Conservation (phyloP, 2,113 vertebrate genomes). For the Atrichornis clamosus region DNA sequence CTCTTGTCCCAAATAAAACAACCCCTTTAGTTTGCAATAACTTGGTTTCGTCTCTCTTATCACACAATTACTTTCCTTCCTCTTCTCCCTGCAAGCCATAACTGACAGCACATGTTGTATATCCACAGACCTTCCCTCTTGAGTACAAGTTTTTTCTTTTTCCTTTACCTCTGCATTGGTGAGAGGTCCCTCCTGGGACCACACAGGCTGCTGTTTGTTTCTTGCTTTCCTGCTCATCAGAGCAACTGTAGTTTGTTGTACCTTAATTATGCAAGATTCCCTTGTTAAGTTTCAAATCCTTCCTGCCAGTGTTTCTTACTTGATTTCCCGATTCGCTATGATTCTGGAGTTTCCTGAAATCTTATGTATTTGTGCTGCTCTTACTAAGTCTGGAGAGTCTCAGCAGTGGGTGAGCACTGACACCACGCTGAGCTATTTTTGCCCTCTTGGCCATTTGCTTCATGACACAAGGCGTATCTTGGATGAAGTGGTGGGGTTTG, state of each 20-base stretch:
- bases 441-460: neutral
- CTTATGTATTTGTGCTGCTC: neutral
- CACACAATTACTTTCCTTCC: neutral
- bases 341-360: conserved; percentile 31
- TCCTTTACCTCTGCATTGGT: neutral
- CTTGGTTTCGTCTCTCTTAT: neutral
- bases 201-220: conserved; percentile 39
- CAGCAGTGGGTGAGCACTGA: neutral
- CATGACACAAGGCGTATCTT: neutral
- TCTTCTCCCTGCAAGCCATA: neutral
- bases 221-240: conserved; percentile 61
- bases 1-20: neutral
- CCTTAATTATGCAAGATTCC: conserved; percentile 57
- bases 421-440: neutral
- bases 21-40: neutral
- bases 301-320: conserved; percentile 27
- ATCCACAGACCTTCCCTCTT: neutral
- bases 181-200: conserved; percentile 36
- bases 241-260: conserved; percentile 50
- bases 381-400: neutral
- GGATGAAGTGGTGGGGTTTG: neutral
- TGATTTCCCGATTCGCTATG: neutral
- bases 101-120: neutral
- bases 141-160: neutral
- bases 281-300: conserved; percentile 45